Conservation (phyloP, 2,888 invertebrate species). For the Eristalis tenax region DNA sequence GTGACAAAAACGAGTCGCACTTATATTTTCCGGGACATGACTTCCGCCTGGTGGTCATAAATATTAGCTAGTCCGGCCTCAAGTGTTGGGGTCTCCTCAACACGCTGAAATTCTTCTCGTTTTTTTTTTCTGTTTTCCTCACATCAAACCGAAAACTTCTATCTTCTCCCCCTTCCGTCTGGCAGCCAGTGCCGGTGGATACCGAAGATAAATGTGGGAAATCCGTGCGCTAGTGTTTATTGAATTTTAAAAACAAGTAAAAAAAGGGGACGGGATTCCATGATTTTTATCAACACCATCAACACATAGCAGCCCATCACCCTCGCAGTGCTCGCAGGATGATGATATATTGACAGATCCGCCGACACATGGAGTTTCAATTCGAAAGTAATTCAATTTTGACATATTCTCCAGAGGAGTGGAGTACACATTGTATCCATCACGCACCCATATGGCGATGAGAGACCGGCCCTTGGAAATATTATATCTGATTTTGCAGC, state of each 20-base stretch:
- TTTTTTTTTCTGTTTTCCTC: constrained; percentile 2
- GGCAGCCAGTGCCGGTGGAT: constrained; percentile 4
- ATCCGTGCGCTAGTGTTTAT: constrained; percentile 54
- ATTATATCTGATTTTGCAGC: constrained; percentile 64
- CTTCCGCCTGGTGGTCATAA: constrained; percentile 59
- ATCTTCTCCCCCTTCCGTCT: background rate
- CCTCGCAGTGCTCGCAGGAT: constrained; percentile 13
- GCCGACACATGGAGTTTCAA: constrained; percentile 58
- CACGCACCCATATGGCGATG: constrained; percentile 56
- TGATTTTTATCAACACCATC: constrained; percentile 44
- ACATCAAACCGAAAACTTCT: background rate
- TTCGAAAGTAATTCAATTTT: constrained; percentile 71
- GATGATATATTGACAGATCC: constrained; percentile 67
- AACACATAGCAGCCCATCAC: constrained; percentile 7
- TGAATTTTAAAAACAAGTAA: constrained; percentile 41
- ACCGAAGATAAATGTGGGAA: constrained; percentile 48
- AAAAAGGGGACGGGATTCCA: background rate
- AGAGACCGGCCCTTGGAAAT: constrained; percentile 53
- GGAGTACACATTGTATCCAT: constrained; percentile 60
- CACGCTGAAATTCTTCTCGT: constrained; percentile 7
- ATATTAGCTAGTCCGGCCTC: constrained; percentile 42
- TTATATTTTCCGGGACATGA: constrained; percentile 65
- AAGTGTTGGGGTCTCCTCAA: constrained; percentile 39
- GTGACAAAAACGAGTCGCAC: constrained; percentile 67
- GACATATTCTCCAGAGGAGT: constrained; percentile 55